phyloP scores from a whole-genome alignment of 2,113 vertebrate species.

The Oreotrochilus melanogaster region DNA sequence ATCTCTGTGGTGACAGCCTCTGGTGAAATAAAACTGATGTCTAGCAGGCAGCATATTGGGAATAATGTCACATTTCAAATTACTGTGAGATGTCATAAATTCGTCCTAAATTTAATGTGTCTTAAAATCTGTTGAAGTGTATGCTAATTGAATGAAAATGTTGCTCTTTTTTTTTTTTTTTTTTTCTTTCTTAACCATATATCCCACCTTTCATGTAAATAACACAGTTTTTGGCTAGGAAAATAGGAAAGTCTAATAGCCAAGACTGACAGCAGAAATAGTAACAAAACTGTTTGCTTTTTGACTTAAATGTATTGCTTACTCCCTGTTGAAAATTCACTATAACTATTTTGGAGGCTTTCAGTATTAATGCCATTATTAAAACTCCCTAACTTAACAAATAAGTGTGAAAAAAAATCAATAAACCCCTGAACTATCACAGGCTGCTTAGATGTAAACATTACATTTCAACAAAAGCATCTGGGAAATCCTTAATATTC shows the following conservation, averaged over 20 bases:
- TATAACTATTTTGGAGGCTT: background rate
- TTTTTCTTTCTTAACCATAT: background rate
- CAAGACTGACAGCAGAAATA: background rate
- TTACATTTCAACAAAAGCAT: background rate
- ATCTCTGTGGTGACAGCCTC: background rate
- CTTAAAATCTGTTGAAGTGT: background rate
- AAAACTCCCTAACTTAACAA: background rate
- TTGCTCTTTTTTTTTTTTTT: background rate
- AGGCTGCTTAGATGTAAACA: background rate
- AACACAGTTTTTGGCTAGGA: background rate
- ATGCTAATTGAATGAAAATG: background rate
- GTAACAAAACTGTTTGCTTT: background rate
- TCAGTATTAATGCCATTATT: background rate
- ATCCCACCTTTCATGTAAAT: conserved; percentile 1
- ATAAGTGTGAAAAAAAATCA: background rate
- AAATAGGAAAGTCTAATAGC: background rate
- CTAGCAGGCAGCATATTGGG: background rate
- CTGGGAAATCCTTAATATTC: background rate
- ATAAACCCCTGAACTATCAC: background rate
- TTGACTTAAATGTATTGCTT: background rate
- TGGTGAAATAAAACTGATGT: background rate
- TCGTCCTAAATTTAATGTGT: background rate
- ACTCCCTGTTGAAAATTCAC: background rate
- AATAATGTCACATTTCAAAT: background rate
- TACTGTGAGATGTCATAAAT: background rate